These are phyloP conservation scores for Dissostichus mawsoni DNA, from an alignment of 2,113 vertebrate species.

Conservation along the genomic window DNA sequence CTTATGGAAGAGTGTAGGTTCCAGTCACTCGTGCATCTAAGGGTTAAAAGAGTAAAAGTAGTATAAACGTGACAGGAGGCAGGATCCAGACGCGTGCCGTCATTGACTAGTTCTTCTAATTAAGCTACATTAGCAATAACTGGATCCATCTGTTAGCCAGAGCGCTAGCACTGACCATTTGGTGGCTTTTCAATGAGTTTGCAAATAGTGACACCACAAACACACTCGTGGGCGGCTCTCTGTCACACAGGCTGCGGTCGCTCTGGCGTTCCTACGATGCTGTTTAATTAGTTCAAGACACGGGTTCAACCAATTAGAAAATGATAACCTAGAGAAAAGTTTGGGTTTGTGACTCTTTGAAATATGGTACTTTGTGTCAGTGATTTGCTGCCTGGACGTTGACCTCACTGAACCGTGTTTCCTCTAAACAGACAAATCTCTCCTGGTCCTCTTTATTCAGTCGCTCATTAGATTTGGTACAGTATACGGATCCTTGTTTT, in stretches of 20 bases:
- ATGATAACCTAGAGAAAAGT: neutral
- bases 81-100: slow-evolving; percentile 25
- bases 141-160: slow-evolving; percentile 46
- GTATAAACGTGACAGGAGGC: slow-evolving; percentile 1
- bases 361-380: slow-evolving; percentile 16
- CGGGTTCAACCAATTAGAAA: neutral
- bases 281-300: slow-evolving; percentile 55
- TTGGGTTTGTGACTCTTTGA: slow-evolving; percentile 26
- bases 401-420: slow-evolving; percentile 71
- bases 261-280: slow-evolving; percentile 38
- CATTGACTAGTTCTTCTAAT: slow-evolving; percentile 11
- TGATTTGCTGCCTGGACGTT: slow-evolving; percentile 23
- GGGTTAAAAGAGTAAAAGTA: slow-evolving; percentile 25
- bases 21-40: too few relatives aligned
- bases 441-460: slow-evolving; percentile 89
- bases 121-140: slow-evolving; percentile 14
- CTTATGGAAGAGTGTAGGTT: too few relatives aligned
- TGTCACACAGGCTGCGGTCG: slow-evolving; percentile 37
- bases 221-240: neutral
- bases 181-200: slow-evolving; percentile 56
- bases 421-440: slow-evolving; percentile 87
- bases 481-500: slow-evolving; percentile 75
- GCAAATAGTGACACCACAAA: slow-evolving; percentile 57
- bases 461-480: slow-evolving; percentile 88
- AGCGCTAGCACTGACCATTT: slow-evolving; percentile 26